Evolutionary conservation across 2,888 invertebrate species (phyloP), one percentile per base, ranked within the genome.

Genomic region (Zele albiditarsus): DNA sequence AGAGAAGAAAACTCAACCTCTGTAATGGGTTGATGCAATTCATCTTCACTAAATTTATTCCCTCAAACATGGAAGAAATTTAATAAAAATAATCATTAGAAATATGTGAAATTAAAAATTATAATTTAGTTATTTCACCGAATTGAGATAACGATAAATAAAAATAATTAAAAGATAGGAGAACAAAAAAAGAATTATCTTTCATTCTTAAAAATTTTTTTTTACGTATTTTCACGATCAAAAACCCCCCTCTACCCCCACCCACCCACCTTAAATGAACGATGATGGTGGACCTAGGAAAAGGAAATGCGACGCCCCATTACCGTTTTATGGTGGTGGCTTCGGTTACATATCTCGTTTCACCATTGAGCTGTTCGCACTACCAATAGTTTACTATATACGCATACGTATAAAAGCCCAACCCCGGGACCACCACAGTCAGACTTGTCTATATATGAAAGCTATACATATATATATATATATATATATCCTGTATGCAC

Each of bases 271-370:
- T 31, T 31, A 20, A 31, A 27, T 28, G 76, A 71, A 77, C 76
- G 77, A 77, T 77, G 77, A 78, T 79, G 78, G 75, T 80, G 78
- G 80, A 79, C 81, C 80, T 77, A 79, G 77, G 66, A 82, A 87
- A 86, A 85, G 85, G 88, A 87, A 88, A 88, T 81, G 86, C 85
- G 87, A 88, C 86, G 88, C 88, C 88, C 88, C 86, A 88, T 88
- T 88, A 88, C 88, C 87, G 86, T 87, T 88, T 88, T 88, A 88
- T 84, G 86, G 83, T 82, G 80, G 83, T 53, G 67, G 87, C 84
- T 88, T 86, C 84, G 85, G 87, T 88, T 88, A 88, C 88, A 83
- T 87, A 86, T 88, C 88, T 77, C 84, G 85, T 88, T 88, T 87
- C 88, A 87, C 86, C 84, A 87, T 88, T 87, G 87, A 88, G 87